Percentiles rank a stretch among this genome's conserved stretches.
phyloP scores from a whole-genome alignment of 2,888 invertebrate genomes.

The Drosophila austrosaltans region DNA sequence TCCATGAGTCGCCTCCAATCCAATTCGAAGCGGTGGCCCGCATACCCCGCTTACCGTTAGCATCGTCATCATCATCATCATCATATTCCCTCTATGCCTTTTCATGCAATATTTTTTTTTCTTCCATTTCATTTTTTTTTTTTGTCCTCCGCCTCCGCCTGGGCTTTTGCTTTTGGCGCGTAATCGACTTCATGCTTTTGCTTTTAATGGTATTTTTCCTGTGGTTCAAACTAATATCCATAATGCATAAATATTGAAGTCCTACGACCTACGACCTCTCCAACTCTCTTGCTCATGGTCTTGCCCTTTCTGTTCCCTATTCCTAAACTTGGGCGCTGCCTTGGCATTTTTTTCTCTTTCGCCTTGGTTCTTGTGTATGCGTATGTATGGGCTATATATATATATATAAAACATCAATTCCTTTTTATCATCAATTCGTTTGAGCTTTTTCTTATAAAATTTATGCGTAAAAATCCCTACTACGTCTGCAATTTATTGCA shows the following conservation, averaged over 20 bases:
- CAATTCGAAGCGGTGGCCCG: slow-evolving; percentile 38
- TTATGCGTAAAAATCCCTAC: slow-evolving; percentile 76
- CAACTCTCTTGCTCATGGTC: not conserved
- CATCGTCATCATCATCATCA: slow-evolving; percentile 9
- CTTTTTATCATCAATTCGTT: slow-evolving; percentile 46
- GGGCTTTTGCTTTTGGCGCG: slow-evolving; percentile 73
- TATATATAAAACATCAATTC: slow-evolving; percentile 47
- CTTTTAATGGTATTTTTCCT: slow-evolving; percentile 81
- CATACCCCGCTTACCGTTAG: not conserved
- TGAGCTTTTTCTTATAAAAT: slow-evolving; percentile 60
- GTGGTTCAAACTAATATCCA: slow-evolving; percentile 80
- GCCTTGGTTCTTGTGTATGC: slow-evolving; percentile 30
- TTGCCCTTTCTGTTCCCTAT: slow-evolving; percentile 35
- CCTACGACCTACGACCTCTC: slow-evolving; percentile 61
- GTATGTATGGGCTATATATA: slow-evolving; percentile 32
- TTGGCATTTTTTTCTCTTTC: slow-evolving; percentile 70
- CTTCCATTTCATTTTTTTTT: not conserved
- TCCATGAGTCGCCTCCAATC: slow-evolving; percentile 35
- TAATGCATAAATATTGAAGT: slow-evolving; percentile 77
- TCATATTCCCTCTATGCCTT: slow-evolving; percentile 37
- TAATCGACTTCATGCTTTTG: slow-evolving; percentile 79
- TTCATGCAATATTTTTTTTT: slow-evolving; percentile 52
- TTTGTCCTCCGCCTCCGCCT: not conserved
- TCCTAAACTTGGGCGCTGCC: slow-evolving; percentile 50
- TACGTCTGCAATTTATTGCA: slow-evolving; percentile 79